Conservation (phyloP, 2,113 vertebrate species). For the Amazona vittata region DNA sequence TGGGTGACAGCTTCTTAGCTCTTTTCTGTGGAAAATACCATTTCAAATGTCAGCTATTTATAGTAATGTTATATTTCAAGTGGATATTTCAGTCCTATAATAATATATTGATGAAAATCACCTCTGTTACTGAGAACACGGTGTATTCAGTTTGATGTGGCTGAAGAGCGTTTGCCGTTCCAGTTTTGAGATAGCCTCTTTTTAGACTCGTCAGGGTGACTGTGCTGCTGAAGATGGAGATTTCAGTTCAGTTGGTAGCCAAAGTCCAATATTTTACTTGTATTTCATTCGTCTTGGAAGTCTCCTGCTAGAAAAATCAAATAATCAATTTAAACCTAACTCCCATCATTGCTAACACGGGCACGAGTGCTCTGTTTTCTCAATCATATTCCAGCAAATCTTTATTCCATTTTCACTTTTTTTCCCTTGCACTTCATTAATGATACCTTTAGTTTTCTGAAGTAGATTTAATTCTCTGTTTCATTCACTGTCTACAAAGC, state of each 20-base stretch:
- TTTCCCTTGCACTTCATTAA: not conserved
- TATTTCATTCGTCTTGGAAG: not conserved
- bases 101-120: not conserved
- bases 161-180: not conserved
- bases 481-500: not conserved
- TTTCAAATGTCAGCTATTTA: conserved; percentile 55
- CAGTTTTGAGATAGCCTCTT: not conserved
- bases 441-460: not conserved
- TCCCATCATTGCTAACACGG: not conserved
- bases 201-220: not conserved
- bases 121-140: not conserved
- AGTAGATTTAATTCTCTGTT: not conserved
- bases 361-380: not conserved
- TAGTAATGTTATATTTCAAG: not conserved
- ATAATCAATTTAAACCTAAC: not conserved
- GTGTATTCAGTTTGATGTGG: not conserved
- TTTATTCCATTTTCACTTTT: not conserved
- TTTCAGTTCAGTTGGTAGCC: not conserved
- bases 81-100: not conserved
- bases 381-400: not conserved
- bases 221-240: not conserved
- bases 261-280: not conserved
- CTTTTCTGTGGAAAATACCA: conserved; percentile 18
- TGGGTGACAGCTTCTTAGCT: not conserved
- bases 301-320: not conserved